Conservation (phyloP, 2,113 vertebrate species). For the Apodemus sylvaticus region DNA sequence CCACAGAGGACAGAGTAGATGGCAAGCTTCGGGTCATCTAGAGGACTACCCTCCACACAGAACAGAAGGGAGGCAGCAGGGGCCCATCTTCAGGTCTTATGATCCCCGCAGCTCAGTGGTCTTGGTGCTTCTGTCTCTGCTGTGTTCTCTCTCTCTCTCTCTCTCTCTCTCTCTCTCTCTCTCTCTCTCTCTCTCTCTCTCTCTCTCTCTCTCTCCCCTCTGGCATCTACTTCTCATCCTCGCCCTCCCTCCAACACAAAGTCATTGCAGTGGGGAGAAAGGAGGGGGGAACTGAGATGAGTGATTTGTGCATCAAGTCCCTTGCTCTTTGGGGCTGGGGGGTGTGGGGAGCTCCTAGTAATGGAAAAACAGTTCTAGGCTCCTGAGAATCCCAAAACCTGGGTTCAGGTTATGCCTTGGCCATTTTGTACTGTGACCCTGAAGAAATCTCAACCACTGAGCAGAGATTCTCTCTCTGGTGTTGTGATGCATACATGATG, state of each 20-base stretch:
- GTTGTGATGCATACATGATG: not conserved
- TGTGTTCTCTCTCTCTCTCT: no score
- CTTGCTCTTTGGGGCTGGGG: not conserved
- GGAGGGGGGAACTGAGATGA: not conserved
- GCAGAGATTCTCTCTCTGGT: not conserved
- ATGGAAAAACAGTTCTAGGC: not conserved
- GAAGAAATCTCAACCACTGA: not conserved
- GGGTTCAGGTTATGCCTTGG: not conserved
- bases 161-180: not conserved
- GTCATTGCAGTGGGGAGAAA: not conserved
- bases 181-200: not conserved
- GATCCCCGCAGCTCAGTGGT: no score
- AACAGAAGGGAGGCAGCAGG: not conserved
- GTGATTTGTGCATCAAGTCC: not conserved
- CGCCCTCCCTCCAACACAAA: not conserved
- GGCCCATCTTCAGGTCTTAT: not conserved
- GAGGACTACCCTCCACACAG: not conserved
- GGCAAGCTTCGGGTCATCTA: not conserved
- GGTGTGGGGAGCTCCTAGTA: not conserved
- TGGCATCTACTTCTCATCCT: accelerated
- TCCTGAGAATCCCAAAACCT: not conserved
- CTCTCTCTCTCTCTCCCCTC: not conserved
- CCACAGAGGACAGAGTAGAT: not conserved
- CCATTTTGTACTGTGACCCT: not conserved
- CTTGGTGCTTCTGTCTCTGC: not conserved